phyloP scores from a whole-genome alignment of 2,888 invertebrate genomes.

The Anodontia alba region DNA sequence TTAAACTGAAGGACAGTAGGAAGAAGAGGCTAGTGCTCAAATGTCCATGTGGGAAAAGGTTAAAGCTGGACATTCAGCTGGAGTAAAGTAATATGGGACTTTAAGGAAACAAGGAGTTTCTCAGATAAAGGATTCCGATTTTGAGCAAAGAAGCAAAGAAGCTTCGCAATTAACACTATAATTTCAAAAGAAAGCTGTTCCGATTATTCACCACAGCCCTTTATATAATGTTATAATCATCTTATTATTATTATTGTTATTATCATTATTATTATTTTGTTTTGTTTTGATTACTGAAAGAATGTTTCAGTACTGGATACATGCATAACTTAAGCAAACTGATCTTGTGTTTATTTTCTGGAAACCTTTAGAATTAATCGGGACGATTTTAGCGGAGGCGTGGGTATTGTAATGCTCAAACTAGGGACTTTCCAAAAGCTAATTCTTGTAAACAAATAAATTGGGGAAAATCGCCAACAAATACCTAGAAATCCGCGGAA shows the following conservation, averaged over 20 bases:
- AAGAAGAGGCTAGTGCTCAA: not conserved
- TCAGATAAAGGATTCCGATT: too few relatives aligned
- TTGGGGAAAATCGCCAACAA: too few relatives aligned
- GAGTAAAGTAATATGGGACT: not conserved
- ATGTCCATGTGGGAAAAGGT: not conserved
- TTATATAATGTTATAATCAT: not conserved
- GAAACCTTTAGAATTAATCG: not conserved
- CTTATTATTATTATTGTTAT: not conserved
- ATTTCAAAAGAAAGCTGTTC: not conserved
- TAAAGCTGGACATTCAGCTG: not conserved
- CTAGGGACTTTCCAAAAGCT: too few relatives aligned
- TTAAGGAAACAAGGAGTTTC: not conserved
- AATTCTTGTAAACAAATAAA: too few relatives aligned
- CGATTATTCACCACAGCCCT: too few relatives aligned
- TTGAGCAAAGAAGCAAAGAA: not conserved
- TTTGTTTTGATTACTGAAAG: not conserved
- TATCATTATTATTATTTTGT: too few relatives aligned
- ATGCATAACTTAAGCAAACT: not conserved
- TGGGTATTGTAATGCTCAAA: too few relatives aligned
- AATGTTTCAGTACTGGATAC: too few relatives aligned
- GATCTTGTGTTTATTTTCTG: not conserved
- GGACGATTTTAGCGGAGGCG: constrained; percentile 10
- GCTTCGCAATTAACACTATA: not conserved
- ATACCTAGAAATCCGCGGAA: too few relatives aligned
- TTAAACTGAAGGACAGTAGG: not conserved